Evolutionary conservation across 2,113 vertebrate species (phyloP).

Genomic region (Crotalus helleri): DNA sequence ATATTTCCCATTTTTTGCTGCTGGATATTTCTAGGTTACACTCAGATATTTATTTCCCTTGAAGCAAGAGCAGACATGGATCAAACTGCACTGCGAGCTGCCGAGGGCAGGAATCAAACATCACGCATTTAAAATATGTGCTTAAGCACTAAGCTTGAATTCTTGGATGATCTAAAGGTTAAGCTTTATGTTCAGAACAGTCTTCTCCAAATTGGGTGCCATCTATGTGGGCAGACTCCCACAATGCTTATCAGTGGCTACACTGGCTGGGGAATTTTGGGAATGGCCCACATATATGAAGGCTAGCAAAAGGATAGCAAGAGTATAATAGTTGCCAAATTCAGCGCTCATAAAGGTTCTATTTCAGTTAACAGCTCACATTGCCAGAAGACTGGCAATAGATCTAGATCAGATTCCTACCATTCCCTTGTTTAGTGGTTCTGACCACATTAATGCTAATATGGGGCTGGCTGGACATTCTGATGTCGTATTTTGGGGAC

Average conservation of each 20-base stretch:
- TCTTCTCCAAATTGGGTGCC: background rate
- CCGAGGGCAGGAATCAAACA: background rate
- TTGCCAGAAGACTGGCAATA: background rate
- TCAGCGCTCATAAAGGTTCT: background rate
- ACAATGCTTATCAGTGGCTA: background rate
- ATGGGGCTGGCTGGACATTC: background rate
- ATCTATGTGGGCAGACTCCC: background rate
- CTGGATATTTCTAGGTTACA: background rate
- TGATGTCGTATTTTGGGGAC: background rate
- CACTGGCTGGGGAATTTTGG: background rate
- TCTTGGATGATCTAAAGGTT: background rate
- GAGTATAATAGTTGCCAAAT: background rate
- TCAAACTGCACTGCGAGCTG: background rate
- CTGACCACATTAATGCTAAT: background rate
- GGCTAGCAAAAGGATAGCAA: background rate
- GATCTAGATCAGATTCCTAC: background rate
- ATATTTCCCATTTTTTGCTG: background rate
- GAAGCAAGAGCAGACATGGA: background rate
- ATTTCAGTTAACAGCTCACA: background rate
- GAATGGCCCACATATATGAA: background rate
- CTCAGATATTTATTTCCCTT: background rate
- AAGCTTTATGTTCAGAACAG: background rate
- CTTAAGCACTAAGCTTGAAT: background rate
- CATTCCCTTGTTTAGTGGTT: background rate
- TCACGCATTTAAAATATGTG: background rate